Base-by-base conservation (phyloP, 2,113 vertebrate species). In the Cyanoderma ruficeps region DNA sequence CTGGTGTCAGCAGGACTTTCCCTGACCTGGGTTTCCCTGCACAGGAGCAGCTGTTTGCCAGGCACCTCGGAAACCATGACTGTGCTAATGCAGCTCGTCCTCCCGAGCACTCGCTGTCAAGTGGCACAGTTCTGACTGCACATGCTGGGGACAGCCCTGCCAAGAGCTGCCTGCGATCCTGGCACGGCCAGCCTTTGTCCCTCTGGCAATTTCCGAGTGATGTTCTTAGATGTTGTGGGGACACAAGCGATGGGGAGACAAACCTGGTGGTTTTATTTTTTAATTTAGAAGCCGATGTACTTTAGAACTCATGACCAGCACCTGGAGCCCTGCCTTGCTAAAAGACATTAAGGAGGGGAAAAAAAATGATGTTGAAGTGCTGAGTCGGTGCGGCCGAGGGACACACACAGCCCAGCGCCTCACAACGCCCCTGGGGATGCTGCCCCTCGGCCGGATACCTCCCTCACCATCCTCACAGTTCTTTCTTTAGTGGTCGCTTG, bases 171-270 rank as follows among this genome's bases (percentile, higher is more conserved):
- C 46, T 24, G 70, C 46, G 21, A 28, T 24, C 15, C 92, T 24
- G 49, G 63, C 83, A 27, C 11, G 4, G 70, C n/a, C 27, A 4
- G 24, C 15, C 69, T 75, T 12, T 3, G 15, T 13, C 11, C 56
- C 72, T 69, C 94, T n/a, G 52, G 63, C 37, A 41, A 44, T 25
- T 53, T 37, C 84, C 4, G 2, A 83, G 53, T 3, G 30, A n/a
- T 11, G 53, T 9, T 75, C 53, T 44, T 6, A 5, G 52, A 31
- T 5, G 13, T 1, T 11, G 56, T 2, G 19, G 10, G 1, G 53
- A n/a, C 37, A 56, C 68, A 15, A 24, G 41, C 11, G 23, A 33
- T 1, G 27, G 2, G 47, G 10, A 39, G 14, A 44, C n/a, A 65
- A 63, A 50, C 7, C 37, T 8, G 17, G 17, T 4, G 0, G 3